These are phyloP conservation scores for Monochamus saltuarius DNA, from an alignment of 1,140 invertebrate genomes.

Conservation along the genomic window DNA sequence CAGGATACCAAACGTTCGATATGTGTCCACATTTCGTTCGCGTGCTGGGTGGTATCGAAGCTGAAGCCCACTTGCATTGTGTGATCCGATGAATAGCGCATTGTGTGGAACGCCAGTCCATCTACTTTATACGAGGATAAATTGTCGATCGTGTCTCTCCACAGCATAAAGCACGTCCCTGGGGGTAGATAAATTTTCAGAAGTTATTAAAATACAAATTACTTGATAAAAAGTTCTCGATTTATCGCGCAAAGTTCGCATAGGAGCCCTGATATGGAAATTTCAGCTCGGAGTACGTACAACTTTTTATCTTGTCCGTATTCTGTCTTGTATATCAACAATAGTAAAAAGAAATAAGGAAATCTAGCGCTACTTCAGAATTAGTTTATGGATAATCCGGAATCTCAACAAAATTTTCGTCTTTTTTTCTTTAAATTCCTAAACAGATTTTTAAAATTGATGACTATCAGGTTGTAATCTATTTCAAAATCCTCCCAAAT, in stretches of 20 bases:
- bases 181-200: background rate
- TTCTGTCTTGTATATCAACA: too few species aligned
- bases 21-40: constrained; percentile 68
- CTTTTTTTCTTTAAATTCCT: too few species aligned
- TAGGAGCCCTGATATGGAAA: too few species aligned
- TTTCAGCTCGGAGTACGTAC: too few species aligned
- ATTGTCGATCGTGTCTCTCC: constrained; percentile 80
- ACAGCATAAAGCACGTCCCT: constrained; percentile 77
- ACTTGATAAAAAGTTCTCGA: constrained; percentile 1
- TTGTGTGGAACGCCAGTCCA: constrained; percentile 76
- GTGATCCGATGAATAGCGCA: constrained; percentile 75
- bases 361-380: too few species aligned
- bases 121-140: constrained; percentile 66
- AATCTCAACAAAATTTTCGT: too few species aligned
- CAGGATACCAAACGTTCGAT: constrained; percentile 72
- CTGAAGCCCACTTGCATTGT: constrained; percentile 64
- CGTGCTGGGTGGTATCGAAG: constrained; percentile 75
- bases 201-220: background rate
- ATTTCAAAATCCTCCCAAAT: too few species aligned
- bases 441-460: too few species aligned
- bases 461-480: too few species aligned
- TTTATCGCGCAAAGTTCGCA: background rate
- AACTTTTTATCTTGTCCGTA: too few species aligned
- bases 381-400: too few species aligned
- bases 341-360: too few species aligned